Conservation (phyloP, 2,797 vertebrate genomes). For the Molossus molossus region DNA sequence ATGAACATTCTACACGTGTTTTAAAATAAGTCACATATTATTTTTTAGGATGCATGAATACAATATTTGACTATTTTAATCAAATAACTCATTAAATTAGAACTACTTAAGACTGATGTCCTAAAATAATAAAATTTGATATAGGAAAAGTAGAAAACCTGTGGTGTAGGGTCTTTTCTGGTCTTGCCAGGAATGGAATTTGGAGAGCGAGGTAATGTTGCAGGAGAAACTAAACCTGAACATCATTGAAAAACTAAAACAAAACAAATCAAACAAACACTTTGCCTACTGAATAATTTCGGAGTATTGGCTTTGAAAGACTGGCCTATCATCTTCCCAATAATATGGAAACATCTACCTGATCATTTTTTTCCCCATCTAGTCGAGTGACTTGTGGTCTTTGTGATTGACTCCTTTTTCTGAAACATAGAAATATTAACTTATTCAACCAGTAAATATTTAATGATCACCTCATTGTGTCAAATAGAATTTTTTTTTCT, state of each 20-base stretch:
- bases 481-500: background rate
- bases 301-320: background rate
- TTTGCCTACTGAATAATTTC: background rate
- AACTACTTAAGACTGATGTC: background rate
- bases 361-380: background rate
- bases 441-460: background rate
- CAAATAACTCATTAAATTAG: background rate
- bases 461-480: background rate
- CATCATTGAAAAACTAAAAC: background rate
- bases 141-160: background rate
- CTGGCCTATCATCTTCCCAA: background rate
- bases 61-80: background rate
- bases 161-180: background rate
- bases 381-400: background rate
- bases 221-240: background rate
- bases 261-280: background rate
- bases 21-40: background rate
- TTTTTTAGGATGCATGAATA: background rate
- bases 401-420: background rate
- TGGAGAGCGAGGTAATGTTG: background rate
- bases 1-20: background rate
- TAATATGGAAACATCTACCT: background rate
- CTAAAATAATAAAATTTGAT: background rate
- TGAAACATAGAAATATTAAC: background rate
- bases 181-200: background rate